Conservation (phyloP, 2,888 invertebrate genomes). For the Hemaris fuciformis region DNA sequence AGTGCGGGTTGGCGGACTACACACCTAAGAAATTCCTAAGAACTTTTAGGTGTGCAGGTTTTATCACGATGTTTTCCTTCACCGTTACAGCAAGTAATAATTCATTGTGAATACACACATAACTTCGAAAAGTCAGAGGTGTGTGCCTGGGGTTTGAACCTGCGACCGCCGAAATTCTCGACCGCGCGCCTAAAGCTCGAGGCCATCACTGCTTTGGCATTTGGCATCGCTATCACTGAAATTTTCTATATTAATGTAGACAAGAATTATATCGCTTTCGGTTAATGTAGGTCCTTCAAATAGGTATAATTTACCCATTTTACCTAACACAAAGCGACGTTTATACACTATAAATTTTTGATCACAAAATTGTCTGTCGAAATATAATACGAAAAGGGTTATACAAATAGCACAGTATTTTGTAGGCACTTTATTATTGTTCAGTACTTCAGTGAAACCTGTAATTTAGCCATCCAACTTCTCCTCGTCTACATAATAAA, state of each 20-base stretch:
- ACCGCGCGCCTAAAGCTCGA: no score
- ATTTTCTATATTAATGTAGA: background rate
- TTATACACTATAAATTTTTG: background rate
- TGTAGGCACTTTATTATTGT: background rate
- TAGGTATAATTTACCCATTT: background rate
- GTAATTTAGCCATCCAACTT: background rate
- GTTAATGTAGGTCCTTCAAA: background rate
- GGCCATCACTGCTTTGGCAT: no score
- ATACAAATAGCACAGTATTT: background rate
- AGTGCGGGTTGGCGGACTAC: no score
- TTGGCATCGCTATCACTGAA: no score
- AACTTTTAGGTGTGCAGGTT: no score
- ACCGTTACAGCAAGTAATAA: no score
- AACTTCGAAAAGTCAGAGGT: no score
- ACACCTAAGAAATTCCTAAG: no score
- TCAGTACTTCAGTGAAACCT: background rate
- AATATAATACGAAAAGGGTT: background rate
- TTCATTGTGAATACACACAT: no score
- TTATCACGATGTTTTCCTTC: no score
- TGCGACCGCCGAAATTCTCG: no score
- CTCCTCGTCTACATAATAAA: background rate
- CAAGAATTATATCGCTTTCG: background rate
- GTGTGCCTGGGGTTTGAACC: no score
- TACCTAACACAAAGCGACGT: background rate
- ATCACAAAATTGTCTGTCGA: background rate